Evolutionary conservation across 2,113 vertebrate species (phyloP).

Genomic region (Cinclus cinclus): DNA sequence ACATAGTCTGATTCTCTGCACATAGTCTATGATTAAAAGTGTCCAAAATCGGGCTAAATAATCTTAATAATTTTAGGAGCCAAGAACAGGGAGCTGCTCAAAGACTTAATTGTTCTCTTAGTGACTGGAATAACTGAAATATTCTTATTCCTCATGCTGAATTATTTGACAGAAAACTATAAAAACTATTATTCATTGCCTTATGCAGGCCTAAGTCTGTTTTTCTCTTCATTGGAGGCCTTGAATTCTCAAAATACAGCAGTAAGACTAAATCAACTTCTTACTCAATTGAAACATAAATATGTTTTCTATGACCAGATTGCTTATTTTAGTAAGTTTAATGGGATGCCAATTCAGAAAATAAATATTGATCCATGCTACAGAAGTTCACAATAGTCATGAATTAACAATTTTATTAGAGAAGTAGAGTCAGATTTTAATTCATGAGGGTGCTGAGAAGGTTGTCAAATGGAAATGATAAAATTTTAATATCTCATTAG

Average conservation of each 20-base stretch:
- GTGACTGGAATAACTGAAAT: conserved; percentile 13
- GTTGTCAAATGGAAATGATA: background rate
- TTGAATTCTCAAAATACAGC: conserved; percentile 16
- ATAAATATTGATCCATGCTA: background rate
- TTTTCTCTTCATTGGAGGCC: conserved; percentile 12
- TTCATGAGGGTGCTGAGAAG: background rate
- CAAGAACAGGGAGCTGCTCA: background rate
- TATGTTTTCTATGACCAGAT: background rate
- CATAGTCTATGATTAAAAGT: background rate
- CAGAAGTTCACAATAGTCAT: background rate
- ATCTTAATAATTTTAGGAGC: background rate
- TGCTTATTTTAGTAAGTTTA: background rate
- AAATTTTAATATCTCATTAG: background rate
- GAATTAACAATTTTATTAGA: conserved; percentile 11
- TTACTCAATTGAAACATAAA: conserved; percentile 13
- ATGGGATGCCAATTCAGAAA: background rate
- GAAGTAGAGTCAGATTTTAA: background rate
- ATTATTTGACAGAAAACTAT: conserved; percentile 37
- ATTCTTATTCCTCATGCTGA: background rate
- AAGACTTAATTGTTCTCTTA: conserved; percentile 11
- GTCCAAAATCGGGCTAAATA: background rate
- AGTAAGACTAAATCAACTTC: background rate
- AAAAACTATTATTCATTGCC: conserved; percentile 23
- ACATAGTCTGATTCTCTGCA: background rate
- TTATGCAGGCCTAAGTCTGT: conserved; percentile 14